Conservation (phyloP, 2,888 invertebrate genomes). For the Tenthredo scrophulariae region DNA sequence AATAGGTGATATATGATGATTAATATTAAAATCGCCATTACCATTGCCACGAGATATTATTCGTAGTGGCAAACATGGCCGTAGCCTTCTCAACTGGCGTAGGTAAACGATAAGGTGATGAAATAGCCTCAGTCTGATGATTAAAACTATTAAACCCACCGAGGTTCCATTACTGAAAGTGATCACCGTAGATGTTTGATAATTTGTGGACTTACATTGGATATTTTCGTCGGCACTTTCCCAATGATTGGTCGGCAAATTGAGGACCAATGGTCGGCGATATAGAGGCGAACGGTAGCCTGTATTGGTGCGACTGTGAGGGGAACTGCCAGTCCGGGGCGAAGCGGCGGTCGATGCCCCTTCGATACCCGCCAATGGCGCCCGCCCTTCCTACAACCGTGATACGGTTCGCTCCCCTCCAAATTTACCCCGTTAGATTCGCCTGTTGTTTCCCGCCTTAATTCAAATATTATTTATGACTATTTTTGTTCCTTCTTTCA, state of each 20-base stretch:
- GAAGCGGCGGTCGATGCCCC: slow-evolving; percentile 69
- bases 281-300: slow-evolving; percentile 83
- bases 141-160: slow-evolving; percentile 50
- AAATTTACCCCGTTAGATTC: not conserved
- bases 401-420: slow-evolving; percentile 44
- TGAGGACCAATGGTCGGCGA: slow-evolving; percentile 92
- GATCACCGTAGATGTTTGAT: slow-evolving; percentile 80
- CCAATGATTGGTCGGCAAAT: slow-evolving; percentile 94
- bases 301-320: slow-evolving; percentile 86
- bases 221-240: slow-evolving; percentile 87
- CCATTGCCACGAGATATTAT: slow-evolving; percentile 61
- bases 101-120: slow-evolving; percentile 41
- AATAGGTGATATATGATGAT: not conserved
- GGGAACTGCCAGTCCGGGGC: slow-evolving; percentile 75
- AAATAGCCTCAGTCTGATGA: slow-evolving; percentile 49
- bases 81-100: slow-evolving; percentile 56
- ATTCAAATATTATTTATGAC: not conserved
- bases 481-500: not conserved
- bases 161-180: slow-evolving; percentile 62
- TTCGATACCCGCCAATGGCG: slow-evolving; percentile 53
- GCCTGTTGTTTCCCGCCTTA: not conserved
- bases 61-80: slow-evolving; percentile 73
- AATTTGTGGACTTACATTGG: slow-evolving; percentile 89
- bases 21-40: slow-evolving; percentile 57
- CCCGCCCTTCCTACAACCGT: slow-evolving; percentile 50